Evolutionary conservation across 1,140 invertebrate species (phyloP).

Genomic region (Papilio aristodemus): DNA sequence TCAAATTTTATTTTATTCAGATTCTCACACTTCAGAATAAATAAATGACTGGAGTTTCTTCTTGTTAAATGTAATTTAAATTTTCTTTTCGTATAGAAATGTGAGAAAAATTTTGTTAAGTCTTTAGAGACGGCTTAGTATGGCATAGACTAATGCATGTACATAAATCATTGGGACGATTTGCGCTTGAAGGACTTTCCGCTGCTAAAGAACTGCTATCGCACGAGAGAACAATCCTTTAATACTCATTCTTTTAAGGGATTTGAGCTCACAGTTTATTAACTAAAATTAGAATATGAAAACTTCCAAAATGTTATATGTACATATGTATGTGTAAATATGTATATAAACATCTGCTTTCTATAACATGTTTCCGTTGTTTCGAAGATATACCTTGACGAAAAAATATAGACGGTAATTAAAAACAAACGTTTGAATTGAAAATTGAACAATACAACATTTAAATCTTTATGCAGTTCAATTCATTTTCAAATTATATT

Average conservation of each 20-base stretch:
- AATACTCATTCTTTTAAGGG: neutral
- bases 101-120: neutral
- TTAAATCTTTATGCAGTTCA: too few species aligned
- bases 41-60: too few species aligned
- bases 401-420: too few species aligned
- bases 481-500: too few species aligned
- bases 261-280: neutral
- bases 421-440: too few species aligned
- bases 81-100: neutral
- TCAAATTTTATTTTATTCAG: too few species aligned
- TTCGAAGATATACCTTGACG: too few species aligned
- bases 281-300: neutral
- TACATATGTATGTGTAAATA: neutral
- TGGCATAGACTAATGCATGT: conserved; percentile 1
- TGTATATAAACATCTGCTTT: too few species aligned
- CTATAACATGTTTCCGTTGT: too few species aligned
- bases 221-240: conserved; percentile 1
- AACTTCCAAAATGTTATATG: neutral
- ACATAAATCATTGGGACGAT: conserved; percentile 19
- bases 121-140: neutral
- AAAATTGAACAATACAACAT: too few species aligned
- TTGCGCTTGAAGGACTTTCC: neutral
- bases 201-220: conserved; percentile 5
- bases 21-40: too few species aligned
- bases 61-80: neutral